Evolutionary conservation across 2,888 invertebrate genomes (phyloP), one percentile per base, ranked within the genome.

Genomic region (Pheosia gnoma): DNA sequence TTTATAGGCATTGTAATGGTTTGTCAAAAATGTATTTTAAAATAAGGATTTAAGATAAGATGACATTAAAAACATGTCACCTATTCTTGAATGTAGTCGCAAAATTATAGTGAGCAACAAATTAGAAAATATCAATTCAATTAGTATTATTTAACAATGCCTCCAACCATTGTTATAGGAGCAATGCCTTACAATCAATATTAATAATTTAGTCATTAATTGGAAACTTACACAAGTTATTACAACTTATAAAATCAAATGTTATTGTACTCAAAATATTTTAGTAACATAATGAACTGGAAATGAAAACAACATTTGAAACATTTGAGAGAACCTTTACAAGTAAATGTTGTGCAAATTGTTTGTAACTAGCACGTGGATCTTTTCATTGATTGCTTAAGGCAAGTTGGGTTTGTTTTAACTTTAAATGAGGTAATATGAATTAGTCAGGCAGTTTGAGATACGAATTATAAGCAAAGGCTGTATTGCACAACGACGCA

Each of bases 381-480:
- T 82, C 77, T 85, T 83, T 80, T 77, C 80, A 83, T 81, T 81
- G 81, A 81, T 82, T 81, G 76, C 81, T 73, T 75, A 72, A 83
- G 65, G 68, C 66, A 70, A 72, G 65, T 72, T 64, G 61, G 65
- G 70, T 72, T 80, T 74, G 74, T 73, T 75, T 71, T 75, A 78
- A 81, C 73, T 84, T 80, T 74, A 69, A 81, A 81, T 78, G 71
- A 80, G 75, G 78, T 81, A 77, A 77, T 77, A 80, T 77, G 81
- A 85, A 84, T 82, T 84, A 81, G 79, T 85, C 82, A 83, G 71
- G 70, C 70, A 66, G 66, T 55, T 53, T 71, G 60, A 70, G 69
- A 72, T 77, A 78, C 75, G 78, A 81, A 80, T 78, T 72, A 77
- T 71, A 74, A 78, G 75, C 72, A 77, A 75, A 70, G 71, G 74